Conservation (phyloP, 2,797 vertebrate species). For the Lutjanus campechanus region DNA sequence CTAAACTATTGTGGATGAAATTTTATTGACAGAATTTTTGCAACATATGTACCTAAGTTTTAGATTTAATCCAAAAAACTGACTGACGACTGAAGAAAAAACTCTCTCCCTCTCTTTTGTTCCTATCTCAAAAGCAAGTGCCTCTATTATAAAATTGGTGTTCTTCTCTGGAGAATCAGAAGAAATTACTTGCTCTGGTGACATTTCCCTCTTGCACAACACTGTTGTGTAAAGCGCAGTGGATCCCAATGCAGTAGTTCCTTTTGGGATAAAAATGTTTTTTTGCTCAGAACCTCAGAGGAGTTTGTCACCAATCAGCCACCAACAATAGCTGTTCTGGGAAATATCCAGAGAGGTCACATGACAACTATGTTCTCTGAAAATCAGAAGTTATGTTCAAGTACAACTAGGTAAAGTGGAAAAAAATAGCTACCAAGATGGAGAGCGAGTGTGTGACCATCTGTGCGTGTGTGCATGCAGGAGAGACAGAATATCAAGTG, state of each 20-base stretch:
- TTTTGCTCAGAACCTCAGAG: slow-evolving; percentile 9
- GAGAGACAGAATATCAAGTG: slow-evolving; percentile 53
- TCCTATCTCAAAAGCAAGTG: not conserved
- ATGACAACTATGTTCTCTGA: not conserved
- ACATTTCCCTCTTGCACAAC: slow-evolving; percentile 10
- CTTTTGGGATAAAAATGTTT: slow-evolving; percentile 3
- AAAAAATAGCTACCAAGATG: slow-evolving; percentile 8
- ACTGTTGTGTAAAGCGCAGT: not conserved
- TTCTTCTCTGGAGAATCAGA: slow-evolving; percentile 23
- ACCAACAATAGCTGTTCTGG: not conserved
- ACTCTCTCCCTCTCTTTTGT: not conserved
- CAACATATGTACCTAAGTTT: not conserved
- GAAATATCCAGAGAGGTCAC: not conserved
- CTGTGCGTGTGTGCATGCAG: slow-evolving; percentile 1
- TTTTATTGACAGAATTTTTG: not conserved
- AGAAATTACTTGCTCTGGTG: slow-evolving; percentile 25
- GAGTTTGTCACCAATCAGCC: slow-evolving; percentile 16
- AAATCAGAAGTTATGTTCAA: slow-evolving; percentile 8
- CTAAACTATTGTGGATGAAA: not conserved
- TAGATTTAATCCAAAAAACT: not conserved
- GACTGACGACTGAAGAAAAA: no score
- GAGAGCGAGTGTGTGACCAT: not conserved
- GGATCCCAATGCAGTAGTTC: not conserved
- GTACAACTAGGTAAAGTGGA: slow-evolving; percentile 12
- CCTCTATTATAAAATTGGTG: not conserved